Evolutionary conservation across 2,888 invertebrate species (phyloP), one percentile per base, ranked within the genome.

Genomic region (Acanthosepion lycidas): DNA sequence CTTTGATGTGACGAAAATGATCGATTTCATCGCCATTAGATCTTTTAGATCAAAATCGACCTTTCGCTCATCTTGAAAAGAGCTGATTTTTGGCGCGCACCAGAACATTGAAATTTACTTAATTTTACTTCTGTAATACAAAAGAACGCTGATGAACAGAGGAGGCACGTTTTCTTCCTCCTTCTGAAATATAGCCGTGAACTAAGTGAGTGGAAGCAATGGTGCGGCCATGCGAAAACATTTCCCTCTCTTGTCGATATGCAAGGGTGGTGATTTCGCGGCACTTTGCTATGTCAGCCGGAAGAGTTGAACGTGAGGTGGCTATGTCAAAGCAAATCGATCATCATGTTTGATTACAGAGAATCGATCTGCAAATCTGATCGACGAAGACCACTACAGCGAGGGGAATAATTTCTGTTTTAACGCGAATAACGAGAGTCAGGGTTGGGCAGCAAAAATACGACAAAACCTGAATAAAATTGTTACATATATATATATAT

Each of bases 301-400:
- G 78, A 78, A 78, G 33, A 78, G 78, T 78, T 78, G 78, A 33
- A 78, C 33, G n/a, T 33, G n/a, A 78, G 78, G 78, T 78, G 78
- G 78, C n/a, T 33, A 33, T 78, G 78, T 78, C 78, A 78, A 78
- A 78, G 78, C 18, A 33, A 33, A 78, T 78, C 78, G 78, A 78
- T 78, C n/a, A 78, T 15, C n/a, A n/a, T 78, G n/a, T 78, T 78
- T 78, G n/a, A 78, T 78, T 78, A 78, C 78, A 78, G 33, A 4
- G 78, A n/a, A 78, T 78, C 78, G 78, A 78, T 78, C n/a, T n/a
- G n/a, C n/a, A 78, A n/a, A 12, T 78, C n/a, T 78, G 78, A 78
- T 78, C n/a, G 15, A n/a, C 9, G 78, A 15, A n/a, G 78, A 78
- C 33, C 78, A 33, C n/a, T 78, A 33, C 78, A 78, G 78, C 20